Evolutionary conservation across 2,113 vertebrate genomes (phyloP).

Genomic region (Hemichromis elongatus): DNA sequence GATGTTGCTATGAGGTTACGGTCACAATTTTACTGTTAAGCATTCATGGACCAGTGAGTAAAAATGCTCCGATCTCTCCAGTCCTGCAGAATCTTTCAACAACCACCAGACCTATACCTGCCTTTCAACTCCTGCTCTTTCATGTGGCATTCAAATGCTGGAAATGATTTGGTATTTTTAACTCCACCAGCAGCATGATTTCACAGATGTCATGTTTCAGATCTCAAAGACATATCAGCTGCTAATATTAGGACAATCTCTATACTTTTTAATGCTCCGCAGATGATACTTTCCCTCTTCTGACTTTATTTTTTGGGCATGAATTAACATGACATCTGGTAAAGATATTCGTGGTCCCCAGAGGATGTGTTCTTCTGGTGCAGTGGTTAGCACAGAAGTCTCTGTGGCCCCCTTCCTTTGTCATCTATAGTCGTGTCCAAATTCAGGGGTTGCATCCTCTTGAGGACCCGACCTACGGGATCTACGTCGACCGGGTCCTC

Average conservation of each 20-base stretch:
- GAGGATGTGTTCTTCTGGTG: background rate
- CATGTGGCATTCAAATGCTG: background rate
- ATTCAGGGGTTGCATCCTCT: too few relatives aligned
- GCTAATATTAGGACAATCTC: background rate
- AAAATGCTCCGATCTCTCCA: background rate
- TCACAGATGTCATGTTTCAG: background rate
- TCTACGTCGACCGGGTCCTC: too few relatives aligned
- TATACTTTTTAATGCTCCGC: background rate
- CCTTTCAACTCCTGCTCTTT: background rate
- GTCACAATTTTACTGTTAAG: background rate
- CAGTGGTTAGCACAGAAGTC: background rate
- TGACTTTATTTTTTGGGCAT: background rate
- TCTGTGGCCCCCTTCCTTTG: background rate
- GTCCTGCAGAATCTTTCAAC: background rate
- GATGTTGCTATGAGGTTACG: background rate
- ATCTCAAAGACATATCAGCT: background rate
- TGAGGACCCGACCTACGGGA: too few relatives aligned
- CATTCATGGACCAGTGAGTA: background rate
- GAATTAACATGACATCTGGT: background rate
- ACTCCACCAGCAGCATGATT: background rate
- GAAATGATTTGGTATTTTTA: background rate
- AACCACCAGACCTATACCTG: background rate
- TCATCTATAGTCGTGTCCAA: too few relatives aligned
- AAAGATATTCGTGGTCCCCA: accelerated
- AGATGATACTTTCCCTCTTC: background rate